These are phyloP conservation scores for Notodonta ziczac DNA, from an alignment of 2,888 invertebrate genomes.

Conservation along the genomic window DNA sequence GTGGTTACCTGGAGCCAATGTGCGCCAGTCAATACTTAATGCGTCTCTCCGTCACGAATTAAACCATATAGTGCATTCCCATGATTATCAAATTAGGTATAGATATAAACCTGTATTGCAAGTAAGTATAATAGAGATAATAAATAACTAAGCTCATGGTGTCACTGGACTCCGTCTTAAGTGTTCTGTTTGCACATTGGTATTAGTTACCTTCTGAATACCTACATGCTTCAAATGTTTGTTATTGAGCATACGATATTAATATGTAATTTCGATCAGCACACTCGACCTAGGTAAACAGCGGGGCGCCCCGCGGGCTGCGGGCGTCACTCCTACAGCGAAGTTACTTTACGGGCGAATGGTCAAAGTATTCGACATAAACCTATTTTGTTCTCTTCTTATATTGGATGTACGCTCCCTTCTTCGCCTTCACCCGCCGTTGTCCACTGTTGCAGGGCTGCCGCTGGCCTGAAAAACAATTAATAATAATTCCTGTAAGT, in stretches of 20 bases:
- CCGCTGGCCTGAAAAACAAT: conserved; percentile 23
- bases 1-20: conserved; percentile 44
- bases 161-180: too few species aligned
- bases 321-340: conserved; percentile 71
- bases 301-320: conserved; percentile 52
- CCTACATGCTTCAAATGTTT: too few species aligned
- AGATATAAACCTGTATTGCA: conserved; percentile 16
- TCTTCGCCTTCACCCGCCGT: conserved; percentile 69
- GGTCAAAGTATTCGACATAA: conserved; percentile 85
- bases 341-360: conserved; percentile 82
- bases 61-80: conserved; percentile 41
- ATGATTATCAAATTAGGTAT: conserved; percentile 50
- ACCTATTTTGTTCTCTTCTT: conserved; percentile 85
- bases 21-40: conserved; percentile 72
- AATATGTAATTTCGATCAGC: neutral
- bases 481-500: neutral
- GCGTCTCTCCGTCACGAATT: conserved; percentile 63
- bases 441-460: conserved; percentile 74
- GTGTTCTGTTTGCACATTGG: too few species aligned
- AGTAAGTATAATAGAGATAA: conserved; percentile 12
- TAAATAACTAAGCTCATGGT: too few species aligned
- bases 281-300: conserved; percentile 28
- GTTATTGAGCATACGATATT: neutral
- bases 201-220: too few species aligned
- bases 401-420: conserved; percentile 83